Base-by-base conservation (phyloP, 2,797 vertebrate species). In the Harpagifer antarcticus region DNA sequence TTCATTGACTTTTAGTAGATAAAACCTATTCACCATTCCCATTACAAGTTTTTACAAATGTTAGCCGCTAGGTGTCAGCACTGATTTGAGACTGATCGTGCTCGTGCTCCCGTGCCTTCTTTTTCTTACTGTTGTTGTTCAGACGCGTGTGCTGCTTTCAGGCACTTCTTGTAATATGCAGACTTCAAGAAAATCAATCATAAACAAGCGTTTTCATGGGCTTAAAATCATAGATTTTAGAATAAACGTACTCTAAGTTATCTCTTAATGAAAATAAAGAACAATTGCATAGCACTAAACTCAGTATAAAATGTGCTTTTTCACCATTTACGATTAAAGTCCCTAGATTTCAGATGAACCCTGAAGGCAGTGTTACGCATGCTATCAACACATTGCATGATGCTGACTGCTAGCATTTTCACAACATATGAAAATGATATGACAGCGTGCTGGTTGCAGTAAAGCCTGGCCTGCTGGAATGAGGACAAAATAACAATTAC, bases 301-400 rank as follows among this genome's bases (percentile, higher is more conserved):
- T 19, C n/a, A 33, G 1, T 15, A 68, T 14, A 19, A 1, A 7
- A 13, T 10, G 0, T 20, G 10, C 0, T 40, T 2, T 63, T 8
- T 27, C 0, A 43, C 0, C 37, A 15, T 9, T 52, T 2, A 10
- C 1, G 3, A 9, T 1, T 1, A 6, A 2, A 3, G 0, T 2
- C 0, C 0, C 3, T n/a, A 53, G 2, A 19, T 76, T 60, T 43
- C 61, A 1, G 57, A 68, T 2, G 3, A 0, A 5, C 17, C 43
- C 0, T 77, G 83, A 90, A 91, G 1, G 83, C 81, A 80, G 2
- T 88, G n/a, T 40, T 2, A 37, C 33, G 33, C 33, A 37, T 45
- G 88, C 79, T 68, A 76, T 48, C 60, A 83, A 79, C 83, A 86
- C 68, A 83, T 76, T 73, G 70, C 75, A 54, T 50, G 72, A 16